Base-by-base conservation (phyloP, 2,888 invertebrate genomes). In the Aleiodes alternator region DNA sequence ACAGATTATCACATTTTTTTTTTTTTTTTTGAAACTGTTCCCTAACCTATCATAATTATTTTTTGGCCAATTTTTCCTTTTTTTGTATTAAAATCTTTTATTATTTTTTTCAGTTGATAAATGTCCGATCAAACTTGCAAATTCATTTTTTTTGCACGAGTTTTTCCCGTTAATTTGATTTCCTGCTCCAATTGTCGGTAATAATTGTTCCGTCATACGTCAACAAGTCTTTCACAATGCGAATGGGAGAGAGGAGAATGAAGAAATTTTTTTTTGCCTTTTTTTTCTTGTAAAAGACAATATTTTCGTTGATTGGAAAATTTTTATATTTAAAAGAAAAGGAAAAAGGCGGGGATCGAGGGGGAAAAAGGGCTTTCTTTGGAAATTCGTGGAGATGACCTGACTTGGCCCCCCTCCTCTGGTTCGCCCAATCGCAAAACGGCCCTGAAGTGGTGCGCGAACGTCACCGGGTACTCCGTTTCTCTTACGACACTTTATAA, bases 401-500 rank as follows among this genome's bases (percentile, higher is more conserved):
- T 31, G 16, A 38, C 43, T 23, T 38, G 16, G 16, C 43, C 61
- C 61, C 38, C 59, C 34, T 11, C 16, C 23, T 23, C 23, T 38
- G n/a, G 7, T 29, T 5, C n/a, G 48, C 34, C n/a, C 64, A 8
- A 34, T 43, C 16, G 48, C 64, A 16, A 64, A 64, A 66, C 75
- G 75, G 66, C 75, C 75, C 75, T 75, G 75, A 71, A 68, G 57
- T 72, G 61, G 51, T 72, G 51, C 61, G 68, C 75, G 14, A 75
- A 72, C 75, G 75, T 75, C 75, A 75, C 71, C 55, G 55, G 71
- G 56, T 57, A 68, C 73, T 16, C 66, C 12, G 66, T 61, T 61
- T 64, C 64, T 75, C 71, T 72, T 75, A 71, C 75, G 71, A 75
- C 75, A 75, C 57, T 75, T 75, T 75, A 75, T 75, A 75, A 75